Base-by-base conservation (phyloP, 2,113 vertebrate genomes). In the Callipepla californica region DNA sequence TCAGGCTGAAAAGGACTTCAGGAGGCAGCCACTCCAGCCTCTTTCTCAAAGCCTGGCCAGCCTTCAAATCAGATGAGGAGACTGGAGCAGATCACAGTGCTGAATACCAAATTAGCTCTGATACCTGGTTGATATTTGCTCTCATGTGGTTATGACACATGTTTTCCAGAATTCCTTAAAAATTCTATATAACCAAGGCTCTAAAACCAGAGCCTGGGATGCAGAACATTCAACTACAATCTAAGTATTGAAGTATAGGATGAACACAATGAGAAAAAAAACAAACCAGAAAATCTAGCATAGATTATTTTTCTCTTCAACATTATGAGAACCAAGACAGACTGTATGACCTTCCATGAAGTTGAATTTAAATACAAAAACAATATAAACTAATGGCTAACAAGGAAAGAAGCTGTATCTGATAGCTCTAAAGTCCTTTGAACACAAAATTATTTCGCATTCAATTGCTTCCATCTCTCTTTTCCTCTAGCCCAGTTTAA, bases 101-200 rank as follows among this genome's bases (percentile, higher is more conserved):
- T 81, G 81, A 91, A 83, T 75, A 94, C 11, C 55, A 92, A 95
- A 87, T 89, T 63, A 97, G 21, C 21, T 85, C 38, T 69, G 22
- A 81, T 67, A 93, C 28, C 13, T 63, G 19, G 44, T 57, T 93
- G 74, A 58, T 92, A 66, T 93, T 23, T 6, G 70, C 77, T 88
- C 55, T 67, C 79, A 48, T 38, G 36, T 36, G 7, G 36, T 36
- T 36, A 36, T 36, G 36, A 36, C 36, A 36, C 36, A 36, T 36
- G 20, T 30, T 66, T 85, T 77, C 42, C 28, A 66, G 14, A 61
- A 44, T 81, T 59, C 20, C 73, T 86, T 85, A 80, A 22, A 44
- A 91, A 69, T 34, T 62, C 23, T 92, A 86, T 38, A 34, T 65
- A 69, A 55, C 6, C 5, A 57, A 68, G 12, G 2, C 61, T 87